Conservation (phyloP, 2,113 vertebrate species). For the Cnemophilus loriae region DNA sequence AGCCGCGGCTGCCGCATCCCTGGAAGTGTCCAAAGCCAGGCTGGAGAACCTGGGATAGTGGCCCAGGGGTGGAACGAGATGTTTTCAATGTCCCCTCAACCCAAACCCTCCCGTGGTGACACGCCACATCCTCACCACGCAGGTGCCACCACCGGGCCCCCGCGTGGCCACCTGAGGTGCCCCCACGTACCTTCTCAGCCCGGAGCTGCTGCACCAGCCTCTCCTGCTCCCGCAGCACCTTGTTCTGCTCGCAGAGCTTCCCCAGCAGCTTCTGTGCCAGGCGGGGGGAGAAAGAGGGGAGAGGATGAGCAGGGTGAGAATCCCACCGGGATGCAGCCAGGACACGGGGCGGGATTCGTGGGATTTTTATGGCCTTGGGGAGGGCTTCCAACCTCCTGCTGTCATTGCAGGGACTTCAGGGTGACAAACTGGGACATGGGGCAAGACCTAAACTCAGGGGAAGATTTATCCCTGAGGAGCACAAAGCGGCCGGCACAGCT, state of each 20-base stretch:
- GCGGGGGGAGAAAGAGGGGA: neutral
- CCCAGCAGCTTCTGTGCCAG: constrained; percentile 86
- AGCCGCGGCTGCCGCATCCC: fast-evolving
- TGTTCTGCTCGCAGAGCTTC: constrained; percentile 90
- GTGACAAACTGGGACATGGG: neutral
- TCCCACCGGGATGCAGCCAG: neutral
- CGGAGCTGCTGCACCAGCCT: constrained; percentile 86
- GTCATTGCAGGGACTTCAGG: neutral
- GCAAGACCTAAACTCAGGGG: neutral
- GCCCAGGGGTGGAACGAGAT: fast-evolving
- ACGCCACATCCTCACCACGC: fast-evolving
- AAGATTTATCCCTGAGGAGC: neutral
- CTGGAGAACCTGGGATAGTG: fast-evolving
- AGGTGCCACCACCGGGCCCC: neutral
- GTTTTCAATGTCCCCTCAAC: neutral
- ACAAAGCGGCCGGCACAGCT: neutral
- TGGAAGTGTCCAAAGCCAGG: neutral
- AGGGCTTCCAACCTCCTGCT: neutral
- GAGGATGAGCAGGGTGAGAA: neutral
- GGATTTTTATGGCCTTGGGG: fast-evolving
- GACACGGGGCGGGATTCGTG: fast-evolving
- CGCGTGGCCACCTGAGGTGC: fast-evolving
- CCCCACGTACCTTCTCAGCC: constrained; percentile 85
- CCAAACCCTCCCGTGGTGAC: neutral
- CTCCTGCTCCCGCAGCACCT: constrained; percentile 88